phyloP scores from a whole-genome alignment of 2,888 invertebrate genomes.

The Meiosimyza decipiens region DNA sequence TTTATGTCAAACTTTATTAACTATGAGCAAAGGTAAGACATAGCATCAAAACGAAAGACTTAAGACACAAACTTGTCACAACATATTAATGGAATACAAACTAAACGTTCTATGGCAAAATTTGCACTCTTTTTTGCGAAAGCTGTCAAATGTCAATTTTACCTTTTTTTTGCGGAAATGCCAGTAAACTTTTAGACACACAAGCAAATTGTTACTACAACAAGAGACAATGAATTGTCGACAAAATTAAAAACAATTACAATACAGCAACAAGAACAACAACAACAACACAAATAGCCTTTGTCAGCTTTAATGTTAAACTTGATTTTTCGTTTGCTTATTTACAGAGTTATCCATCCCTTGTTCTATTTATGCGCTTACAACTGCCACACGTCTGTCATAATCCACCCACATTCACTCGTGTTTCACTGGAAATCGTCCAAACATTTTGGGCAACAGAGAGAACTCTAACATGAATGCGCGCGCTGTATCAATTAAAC shows the following conservation, averaged over 20 bases:
- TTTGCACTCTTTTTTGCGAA: background rate
- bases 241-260: conserved; percentile 19
- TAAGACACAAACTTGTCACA: conserved; percentile 47
- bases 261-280: conserved; percentile 28
- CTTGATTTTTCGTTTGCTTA: background rate
- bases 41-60: conserved; percentile 42
- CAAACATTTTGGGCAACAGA: too few species aligned
- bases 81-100: too few species aligned
- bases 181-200: background rate
- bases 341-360: conserved; percentile 32
- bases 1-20: too few species aligned
- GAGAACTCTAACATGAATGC: too few species aligned
- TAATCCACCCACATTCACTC: conserved; percentile 42
- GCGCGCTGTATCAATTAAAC: too few species aligned
- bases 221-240: conserved; percentile 25
- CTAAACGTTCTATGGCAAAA: too few species aligned
- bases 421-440: too few species aligned
- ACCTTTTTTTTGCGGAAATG: background rate
- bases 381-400: conserved; percentile 43
- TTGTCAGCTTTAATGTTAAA: conserved; percentile 13
- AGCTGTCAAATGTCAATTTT: conserved; percentile 12
- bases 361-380: conserved; percentile 52
- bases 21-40: too few species aligned
- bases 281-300: conserved; percentile 39
- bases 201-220: background rate